Conservation (phyloP, 2,113 vertebrate species). For the Indri indri region DNA sequence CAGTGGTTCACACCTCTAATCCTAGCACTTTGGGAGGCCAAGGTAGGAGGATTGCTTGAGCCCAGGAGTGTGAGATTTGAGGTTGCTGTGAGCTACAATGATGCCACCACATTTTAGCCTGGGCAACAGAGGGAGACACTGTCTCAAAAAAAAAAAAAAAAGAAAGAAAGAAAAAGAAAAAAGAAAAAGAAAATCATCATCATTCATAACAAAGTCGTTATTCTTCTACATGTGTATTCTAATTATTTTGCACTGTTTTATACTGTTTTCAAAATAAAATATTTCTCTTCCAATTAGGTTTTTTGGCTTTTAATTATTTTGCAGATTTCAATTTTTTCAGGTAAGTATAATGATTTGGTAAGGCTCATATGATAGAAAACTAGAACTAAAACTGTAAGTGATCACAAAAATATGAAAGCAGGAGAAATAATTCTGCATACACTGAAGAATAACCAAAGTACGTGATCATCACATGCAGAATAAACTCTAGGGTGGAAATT, state of each 20-base stretch:
- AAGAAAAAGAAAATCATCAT: not conserved
- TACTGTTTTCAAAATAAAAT: not conserved
- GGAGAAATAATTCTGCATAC: not conserved
- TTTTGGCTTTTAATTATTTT: conserved; percentile 38
- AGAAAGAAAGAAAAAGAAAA: not conserved
- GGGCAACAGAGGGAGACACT: no score
- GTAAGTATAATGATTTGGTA: not conserved
- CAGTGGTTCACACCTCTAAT: no score
- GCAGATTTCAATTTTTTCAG: not conserved
- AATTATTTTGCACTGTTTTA: not conserved
- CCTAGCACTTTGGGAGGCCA: no score
- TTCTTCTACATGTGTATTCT: not conserved
- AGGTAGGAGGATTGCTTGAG: no score
- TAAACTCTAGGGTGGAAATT: not conserved
- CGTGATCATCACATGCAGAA: not conserved
- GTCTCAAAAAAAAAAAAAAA: no score
- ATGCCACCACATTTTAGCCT: no score
- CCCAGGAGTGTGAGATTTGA: no score
- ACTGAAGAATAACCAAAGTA: not conserved
- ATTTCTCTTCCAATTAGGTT: not conserved
- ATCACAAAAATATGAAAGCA: not conserved
- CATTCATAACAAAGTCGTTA: not conserved
- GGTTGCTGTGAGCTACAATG: no score
- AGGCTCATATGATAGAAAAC: not conserved
- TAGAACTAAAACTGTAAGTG: not conserved